Evolutionary conservation across 1,140 invertebrate genomes (phyloP), one percentile per base, ranked within the genome.

Genomic region (Drosophila auraria): DNA sequence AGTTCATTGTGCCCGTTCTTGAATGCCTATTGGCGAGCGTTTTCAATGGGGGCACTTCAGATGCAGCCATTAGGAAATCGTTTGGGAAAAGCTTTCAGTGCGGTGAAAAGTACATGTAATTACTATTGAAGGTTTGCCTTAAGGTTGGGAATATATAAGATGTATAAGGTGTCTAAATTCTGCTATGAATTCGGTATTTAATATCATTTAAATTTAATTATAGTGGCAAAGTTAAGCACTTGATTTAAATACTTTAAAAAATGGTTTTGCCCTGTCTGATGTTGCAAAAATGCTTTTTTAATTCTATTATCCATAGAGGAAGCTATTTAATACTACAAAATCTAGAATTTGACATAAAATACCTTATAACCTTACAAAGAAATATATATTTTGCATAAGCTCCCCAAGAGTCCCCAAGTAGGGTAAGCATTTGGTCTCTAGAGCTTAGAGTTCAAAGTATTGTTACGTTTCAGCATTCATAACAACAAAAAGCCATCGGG

Each of bases 341-440:
- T 1, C 0, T 14, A 38, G 0, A 23, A 9, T 23, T 40, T 23
- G 0, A 1, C 2, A n/a, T n/a, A 15, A 56, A 56, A 25, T 23
- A n/a, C 2, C 15, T 5, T 5, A n/a, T 5, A 25, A 25, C 25
- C 25, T 7, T 15, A 42, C n/a, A 42, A 12, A 0, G 11, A 58
- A 25, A 25, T 23, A 0, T n/a, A n/a, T 2, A 7, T 4, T 20
- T 9, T 7, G 12, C 36, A 14, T 12, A 5, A 36, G 14, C 23
- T 0, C 11, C 11, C 0, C 1, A 15, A 23, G 14, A 23, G 15
- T 11, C 2, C 14, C 40, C 47, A 58, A 62, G 64, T 79, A 83
- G 83, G 83, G 83, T 83, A 87, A 58, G 23, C 27, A 57, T 30
- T 50, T 58, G 44, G 84, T 79, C 84, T 70, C 53, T 57, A 82